A percentile compares a stretch with the other conserved stretches of the same genome.
Evolutionary conservation across 1,140 invertebrate genomes (phyloP).

Genomic region (Orchestia grillus): DNA sequence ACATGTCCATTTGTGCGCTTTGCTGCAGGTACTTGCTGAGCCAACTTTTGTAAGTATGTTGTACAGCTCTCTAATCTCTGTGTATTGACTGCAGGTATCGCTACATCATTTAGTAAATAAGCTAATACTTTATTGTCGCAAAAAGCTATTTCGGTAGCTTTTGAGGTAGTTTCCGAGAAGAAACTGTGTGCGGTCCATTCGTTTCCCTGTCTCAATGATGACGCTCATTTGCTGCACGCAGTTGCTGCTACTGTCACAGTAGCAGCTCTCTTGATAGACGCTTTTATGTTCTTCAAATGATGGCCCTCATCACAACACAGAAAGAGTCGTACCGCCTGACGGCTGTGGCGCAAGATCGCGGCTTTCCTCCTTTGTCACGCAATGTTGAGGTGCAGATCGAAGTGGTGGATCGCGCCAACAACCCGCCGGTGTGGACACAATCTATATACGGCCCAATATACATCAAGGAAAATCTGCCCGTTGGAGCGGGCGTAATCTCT

Average conservation of each 20-base stretch:
- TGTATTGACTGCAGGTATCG: conserved; percentile 45
- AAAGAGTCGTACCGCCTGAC: conserved; percentile 96
- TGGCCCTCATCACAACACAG: conserved; percentile 75
- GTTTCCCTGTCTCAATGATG: background rate
- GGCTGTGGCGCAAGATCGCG: conserved; percentile 96
- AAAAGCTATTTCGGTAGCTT: background rate
- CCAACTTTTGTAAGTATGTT: conserved; percentile 49
- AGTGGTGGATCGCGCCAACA: conserved; percentile 94
- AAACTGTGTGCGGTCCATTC: background rate
- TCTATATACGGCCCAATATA: conserved; percentile 94
- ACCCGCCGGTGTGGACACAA: conserved; percentile 97
- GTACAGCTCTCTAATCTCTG: conserved; percentile 41
- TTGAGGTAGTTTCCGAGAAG: background rate
- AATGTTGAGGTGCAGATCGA: conserved; percentile 97
- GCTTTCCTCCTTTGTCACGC: conserved; percentile 90
- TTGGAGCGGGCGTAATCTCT: conserved; percentile 95
- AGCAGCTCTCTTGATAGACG: background rate
- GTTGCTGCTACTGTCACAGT: background rate
- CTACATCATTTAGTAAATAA: background rate
- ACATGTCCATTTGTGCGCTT: conserved; percentile 32
- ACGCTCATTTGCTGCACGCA: background rate
- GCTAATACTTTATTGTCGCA: conserved; percentile 30
- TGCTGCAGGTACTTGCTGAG: conserved; percentile 49
- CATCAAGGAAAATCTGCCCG: conserved; percentile 96
- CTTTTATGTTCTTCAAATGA: conserved; percentile 27